phyloP scores from a whole-genome alignment of 2,113 vertebrate species.

The Loxodonta africana region DNA sequence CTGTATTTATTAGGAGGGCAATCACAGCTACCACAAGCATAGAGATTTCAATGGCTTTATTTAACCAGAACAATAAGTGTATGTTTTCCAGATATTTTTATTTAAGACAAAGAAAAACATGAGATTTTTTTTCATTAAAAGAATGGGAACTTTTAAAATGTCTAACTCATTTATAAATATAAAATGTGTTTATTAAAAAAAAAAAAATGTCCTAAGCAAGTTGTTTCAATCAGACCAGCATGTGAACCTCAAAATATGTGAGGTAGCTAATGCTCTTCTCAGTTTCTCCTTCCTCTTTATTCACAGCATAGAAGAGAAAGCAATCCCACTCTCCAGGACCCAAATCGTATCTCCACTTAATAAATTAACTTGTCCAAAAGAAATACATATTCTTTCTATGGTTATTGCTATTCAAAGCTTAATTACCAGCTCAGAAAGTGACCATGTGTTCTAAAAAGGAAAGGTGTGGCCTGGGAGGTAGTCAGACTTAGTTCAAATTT shows the following conservation, averaged over 20 bases:
- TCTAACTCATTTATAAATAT: conserved; percentile 47
- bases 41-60: not conserved
- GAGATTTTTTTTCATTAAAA: conserved; percentile 6
- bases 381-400: not conserved
- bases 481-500: not conserved
- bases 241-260: not conserved
- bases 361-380: not conserved
- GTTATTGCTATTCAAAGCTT: not conserved
- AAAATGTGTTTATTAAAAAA: conserved; percentile 57
- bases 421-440: not conserved
- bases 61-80: conserved; percentile 57
- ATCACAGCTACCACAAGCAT: not conserved
- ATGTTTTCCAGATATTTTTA: conserved; percentile 74
- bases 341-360: not conserved
- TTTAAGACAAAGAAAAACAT: conserved; percentile 49
- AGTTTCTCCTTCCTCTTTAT: not conserved
- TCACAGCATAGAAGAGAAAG: not conserved
- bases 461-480: not conserved
- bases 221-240: not conserved
- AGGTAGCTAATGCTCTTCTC: not conserved
- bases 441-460: not conserved
- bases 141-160: conserved; percentile 60
- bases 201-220: not conserved
- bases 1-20: not conserved
- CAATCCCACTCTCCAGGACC: not conserved